A percentile compares a stretch with the other conserved stretches of the same genome.
These are phyloP conservation scores for Pleuronectes platessa DNA, from an alignment of 2,113 vertebrate species.

Conservation along the genomic window DNA sequence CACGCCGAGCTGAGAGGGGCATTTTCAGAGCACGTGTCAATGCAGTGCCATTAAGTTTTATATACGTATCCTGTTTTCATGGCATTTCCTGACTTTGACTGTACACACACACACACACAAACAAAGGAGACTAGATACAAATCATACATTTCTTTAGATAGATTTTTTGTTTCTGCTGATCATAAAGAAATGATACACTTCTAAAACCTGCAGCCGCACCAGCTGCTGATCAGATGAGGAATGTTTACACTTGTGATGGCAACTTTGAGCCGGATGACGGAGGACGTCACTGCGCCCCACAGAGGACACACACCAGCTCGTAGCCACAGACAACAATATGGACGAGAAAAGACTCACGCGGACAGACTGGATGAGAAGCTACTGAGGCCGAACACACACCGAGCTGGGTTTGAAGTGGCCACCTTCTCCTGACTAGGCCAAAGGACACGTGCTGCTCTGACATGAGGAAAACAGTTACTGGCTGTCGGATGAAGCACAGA, in stretches of 20 bases:
- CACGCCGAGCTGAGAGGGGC: slow-evolving; percentile 37
- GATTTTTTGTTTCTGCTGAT: slow-evolving; percentile 49
- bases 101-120: background rate
- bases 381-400: slow-evolving; percentile 22
- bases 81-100: slow-evolving; percentile 51
- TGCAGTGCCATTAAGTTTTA: slow-evolving; percentile 62
- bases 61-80: slow-evolving; percentile 60
- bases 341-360: slow-evolving; percentile 12
- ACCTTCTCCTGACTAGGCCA: background rate
- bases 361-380: slow-evolving; percentile 12
- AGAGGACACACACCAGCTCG: slow-evolving; percentile 37
- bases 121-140: slow-evolving; percentile 22
- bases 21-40: slow-evolving; percentile 59
- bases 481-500: slow-evolving; percentile 44
- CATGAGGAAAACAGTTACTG: slow-evolving; percentile 36
- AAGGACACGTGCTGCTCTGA: slow-evolving; percentile 4
- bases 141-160: slow-evolving; percentile 44
- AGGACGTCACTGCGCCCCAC: background rate
- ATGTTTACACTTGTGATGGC: slow-evolving; percentile 66
- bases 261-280: slow-evolving; percentile 11
- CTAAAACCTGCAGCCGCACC: slow-evolving; percentile 32
- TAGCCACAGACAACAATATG: slow-evolving; percentile 9
- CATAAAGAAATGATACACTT: slow-evolving; percentile 38
- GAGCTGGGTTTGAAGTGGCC: background rate
- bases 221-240: slow-evolving; percentile 48